Conservation (phyloP, 1,140 invertebrate genomes). For the Macrocentrus cingulum region DNA sequence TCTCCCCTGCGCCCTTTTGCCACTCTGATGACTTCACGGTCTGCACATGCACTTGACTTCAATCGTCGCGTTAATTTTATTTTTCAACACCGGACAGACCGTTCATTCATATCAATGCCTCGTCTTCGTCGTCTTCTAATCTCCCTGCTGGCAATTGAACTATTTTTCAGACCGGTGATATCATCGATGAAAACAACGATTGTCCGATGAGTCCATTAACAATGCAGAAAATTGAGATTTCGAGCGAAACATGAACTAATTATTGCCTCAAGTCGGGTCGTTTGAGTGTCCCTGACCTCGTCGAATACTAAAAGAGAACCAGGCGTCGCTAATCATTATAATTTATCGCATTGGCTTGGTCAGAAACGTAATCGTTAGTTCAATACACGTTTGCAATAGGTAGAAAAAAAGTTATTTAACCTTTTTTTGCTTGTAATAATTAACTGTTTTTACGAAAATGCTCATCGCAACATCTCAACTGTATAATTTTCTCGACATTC, state of each 20-base stretch:
- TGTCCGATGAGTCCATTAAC: no score
- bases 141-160: no score
- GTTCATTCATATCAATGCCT: conserved; percentile 28
- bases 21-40: conserved; percentile 40
- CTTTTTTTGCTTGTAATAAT: not conserved
- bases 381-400: not conserved
- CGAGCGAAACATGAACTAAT: no score
- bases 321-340: not conserved
- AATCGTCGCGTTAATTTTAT: conserved; percentile 4
- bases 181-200: no score
- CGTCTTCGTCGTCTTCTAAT: not conserved
- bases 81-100: not conserved
- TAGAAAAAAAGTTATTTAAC: not conserved
- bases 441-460: not conserved
- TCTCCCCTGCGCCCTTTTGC: not conserved
- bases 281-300: not conserved
- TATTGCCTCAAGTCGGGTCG: not conserved
- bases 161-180: no score
- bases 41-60: conserved; percentile 36
- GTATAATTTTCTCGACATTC: not conserved
- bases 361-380: not conserved
- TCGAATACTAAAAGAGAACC: not conserved
- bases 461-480: not conserved
- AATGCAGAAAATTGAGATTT: no score
- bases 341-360: not conserved